Percentiles rank a stretch among this genome's conserved stretches.
Conservation (phyloP, 2,888 invertebrate genomes). For the Myopa testacea region DNA sequence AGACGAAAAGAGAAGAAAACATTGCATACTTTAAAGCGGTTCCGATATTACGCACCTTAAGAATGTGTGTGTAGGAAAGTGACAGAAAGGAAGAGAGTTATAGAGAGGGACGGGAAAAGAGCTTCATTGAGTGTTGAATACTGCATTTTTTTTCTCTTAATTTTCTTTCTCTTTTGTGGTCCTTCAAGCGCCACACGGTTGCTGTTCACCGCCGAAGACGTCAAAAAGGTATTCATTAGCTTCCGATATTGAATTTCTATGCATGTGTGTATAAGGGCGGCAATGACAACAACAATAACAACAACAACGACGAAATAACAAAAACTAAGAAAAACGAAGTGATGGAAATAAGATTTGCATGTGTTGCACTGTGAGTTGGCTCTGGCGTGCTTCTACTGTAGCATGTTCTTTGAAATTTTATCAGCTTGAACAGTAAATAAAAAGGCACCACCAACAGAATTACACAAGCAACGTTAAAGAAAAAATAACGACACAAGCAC, state of each 20-base stretch:
- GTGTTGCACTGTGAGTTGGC: not conserved
- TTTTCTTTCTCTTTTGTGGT: too few relatives aligned
- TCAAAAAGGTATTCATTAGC: slow-evolving; percentile 35
- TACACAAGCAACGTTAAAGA: not conserved
- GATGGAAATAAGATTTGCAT: not conserved
- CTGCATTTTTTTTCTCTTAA: too few relatives aligned
- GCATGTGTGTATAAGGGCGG: slow-evolving; percentile 11
- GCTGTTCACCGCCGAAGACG: not conserved
- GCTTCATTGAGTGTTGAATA: not conserved
- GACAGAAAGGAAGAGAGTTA: not conserved
- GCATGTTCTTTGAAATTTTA: slow-evolving; percentile 32
- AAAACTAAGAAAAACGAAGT: not conserved
- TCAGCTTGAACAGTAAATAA: slow-evolving; percentile 1
- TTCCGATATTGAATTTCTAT: slow-evolving; percentile 32
- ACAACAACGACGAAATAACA: not conserved
- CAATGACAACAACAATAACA: not conserved
- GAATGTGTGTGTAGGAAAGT: not conserved
- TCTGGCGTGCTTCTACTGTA: not conserved
- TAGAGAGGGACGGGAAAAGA: not conserved
- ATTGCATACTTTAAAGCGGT: not conserved
- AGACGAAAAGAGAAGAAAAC: not conserved
- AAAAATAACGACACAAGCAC: not conserved
- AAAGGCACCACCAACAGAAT: not conserved
- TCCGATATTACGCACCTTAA: not conserved
- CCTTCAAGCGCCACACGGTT: too few relatives aligned